phyloP scores from a whole-genome alignment of 1,140 invertebrate genomes.

The Drosophila sturtevanti region DNA sequence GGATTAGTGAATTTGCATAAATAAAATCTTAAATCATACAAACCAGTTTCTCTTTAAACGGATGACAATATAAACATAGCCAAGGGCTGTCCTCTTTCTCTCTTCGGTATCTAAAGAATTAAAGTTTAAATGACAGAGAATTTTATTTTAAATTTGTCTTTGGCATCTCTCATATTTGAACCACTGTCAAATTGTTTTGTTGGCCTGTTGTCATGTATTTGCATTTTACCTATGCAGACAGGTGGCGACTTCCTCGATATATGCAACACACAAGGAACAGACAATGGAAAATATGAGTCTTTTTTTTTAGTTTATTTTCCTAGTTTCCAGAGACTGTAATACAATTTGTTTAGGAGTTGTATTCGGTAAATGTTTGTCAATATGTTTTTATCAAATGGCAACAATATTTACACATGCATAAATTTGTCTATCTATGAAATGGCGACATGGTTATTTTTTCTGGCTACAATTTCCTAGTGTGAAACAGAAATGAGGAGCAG shows the following conservation, averaged over 20 bases:
- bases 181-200: neutral
- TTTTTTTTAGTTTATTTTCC: constrained; percentile 5
- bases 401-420: constrained; percentile 79
- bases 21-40: too few species aligned
- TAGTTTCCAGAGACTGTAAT: constrained; percentile 11
- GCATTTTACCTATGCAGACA: neutral
- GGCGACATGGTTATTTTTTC: neutral
- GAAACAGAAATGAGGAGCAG: too few species aligned
- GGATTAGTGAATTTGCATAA: too few species aligned
- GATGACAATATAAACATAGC: too few species aligned
- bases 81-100: too few species aligned
- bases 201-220: neutral
- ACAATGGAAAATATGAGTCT: neutral
- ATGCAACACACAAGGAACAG: neutral
- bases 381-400: constrained; percentile 76
- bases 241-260: neutral
- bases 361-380: constrained; percentile 76
- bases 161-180: too few species aligned
- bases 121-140: too few species aligned
- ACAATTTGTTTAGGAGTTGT: constrained; percentile 69
- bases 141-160: too few species aligned
- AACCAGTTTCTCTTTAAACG: too few species aligned
- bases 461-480: neutral
- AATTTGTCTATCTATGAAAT: constrained; percentile 54
- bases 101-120: too few species aligned